phyloP scores from a whole-genome alignment of 2,113 vertebrate species.

The Triplophysa siluroides region DNA sequence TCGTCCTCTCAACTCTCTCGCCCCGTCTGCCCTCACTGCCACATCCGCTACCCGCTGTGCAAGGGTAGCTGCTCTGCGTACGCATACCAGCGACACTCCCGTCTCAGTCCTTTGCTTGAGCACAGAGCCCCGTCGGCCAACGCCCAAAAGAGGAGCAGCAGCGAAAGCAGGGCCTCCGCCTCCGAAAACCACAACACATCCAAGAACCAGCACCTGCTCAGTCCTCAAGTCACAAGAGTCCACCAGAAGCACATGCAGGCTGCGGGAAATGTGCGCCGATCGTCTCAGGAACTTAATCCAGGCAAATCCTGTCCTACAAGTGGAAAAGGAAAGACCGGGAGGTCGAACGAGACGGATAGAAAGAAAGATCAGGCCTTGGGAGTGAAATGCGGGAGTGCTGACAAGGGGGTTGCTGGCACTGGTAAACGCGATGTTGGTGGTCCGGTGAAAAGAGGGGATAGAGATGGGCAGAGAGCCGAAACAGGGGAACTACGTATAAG shows the following conservation, averaged over 20 bases:
- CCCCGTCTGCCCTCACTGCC: conserved; percentile 72
- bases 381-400: conserved; percentile 57
- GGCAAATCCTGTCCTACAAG: conserved; percentile 49
- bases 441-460: conserved; percentile 64
- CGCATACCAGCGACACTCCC: conserved; percentile 77
- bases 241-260: conserved; percentile 71
- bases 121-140: conserved; percentile 59
- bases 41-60: conserved; percentile 75
- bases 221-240: conserved; percentile 65
- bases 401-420: conserved; percentile 61
- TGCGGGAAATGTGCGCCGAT: conserved; percentile 64
- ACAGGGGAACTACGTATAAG: conserved; percentile 57
- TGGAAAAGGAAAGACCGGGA: conserved; percentile 55
- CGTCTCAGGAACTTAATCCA: conserved; percentile 56
- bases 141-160: conserved; percentile 71
- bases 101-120: conserved; percentile 74
- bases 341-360: conserved; percentile 67
- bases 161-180: conserved; percentile 70
- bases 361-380: conserved; percentile 61
- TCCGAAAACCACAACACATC: conserved; percentile 62
- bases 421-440: conserved; percentile 62
- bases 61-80: conserved; percentile 75
- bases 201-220: conserved; percentile 66
- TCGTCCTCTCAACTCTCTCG: conserved; percentile 63
- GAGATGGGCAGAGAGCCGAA: conserved; percentile 65